phyloP scores from a whole-genome alignment of 1,140 invertebrate genomes.

The Cyclargus thomasi region DNA sequence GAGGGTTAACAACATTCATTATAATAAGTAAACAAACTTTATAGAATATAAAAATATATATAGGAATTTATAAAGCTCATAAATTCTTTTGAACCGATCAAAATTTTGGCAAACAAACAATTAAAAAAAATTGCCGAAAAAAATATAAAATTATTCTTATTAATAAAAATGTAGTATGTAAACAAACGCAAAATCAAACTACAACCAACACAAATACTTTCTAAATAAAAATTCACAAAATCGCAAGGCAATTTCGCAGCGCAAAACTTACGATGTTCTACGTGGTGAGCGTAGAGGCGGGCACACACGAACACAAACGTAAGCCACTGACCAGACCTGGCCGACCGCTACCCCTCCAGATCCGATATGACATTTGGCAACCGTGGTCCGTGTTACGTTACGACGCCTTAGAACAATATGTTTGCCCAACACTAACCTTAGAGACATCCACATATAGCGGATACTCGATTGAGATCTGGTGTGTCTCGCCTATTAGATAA shows the following conservation, averaged over 20 bases:
- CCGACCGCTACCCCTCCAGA: slow-evolving; percentile 33
- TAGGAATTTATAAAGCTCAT: too few species aligned
- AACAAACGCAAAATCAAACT: not conserved
- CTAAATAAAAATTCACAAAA: not conserved
- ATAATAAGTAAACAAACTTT: too few species aligned
- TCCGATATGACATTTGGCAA: slow-evolving; percentile 36
- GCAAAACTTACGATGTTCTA: slow-evolving; percentile 34
- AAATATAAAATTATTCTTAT: not conserved
- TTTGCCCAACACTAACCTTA: slow-evolving; percentile 23
- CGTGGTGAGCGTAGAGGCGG: slow-evolving; percentile 32
- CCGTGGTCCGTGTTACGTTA: slow-evolving; percentile 30
- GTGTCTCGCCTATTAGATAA: not conserved
- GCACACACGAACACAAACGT: slow-evolving; percentile 36
- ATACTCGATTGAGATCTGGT: not conserved
- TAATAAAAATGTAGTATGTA: not conserved
- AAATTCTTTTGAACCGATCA: too few species aligned
- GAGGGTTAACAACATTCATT: too few species aligned
- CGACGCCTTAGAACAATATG: slow-evolving; percentile 29
- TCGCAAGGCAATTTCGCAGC: not conserved
- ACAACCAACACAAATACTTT: not conserved
- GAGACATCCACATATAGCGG: slow-evolving; percentile 2
- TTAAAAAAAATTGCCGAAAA: too few species aligned
- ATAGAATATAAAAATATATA: too few species aligned
- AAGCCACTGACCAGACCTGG: slow-evolving; percentile 40
- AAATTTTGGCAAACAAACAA: too few species aligned